Conservation (phyloP, 2,888 invertebrate genomes). For the Strigamia transsilvanica region DNA sequence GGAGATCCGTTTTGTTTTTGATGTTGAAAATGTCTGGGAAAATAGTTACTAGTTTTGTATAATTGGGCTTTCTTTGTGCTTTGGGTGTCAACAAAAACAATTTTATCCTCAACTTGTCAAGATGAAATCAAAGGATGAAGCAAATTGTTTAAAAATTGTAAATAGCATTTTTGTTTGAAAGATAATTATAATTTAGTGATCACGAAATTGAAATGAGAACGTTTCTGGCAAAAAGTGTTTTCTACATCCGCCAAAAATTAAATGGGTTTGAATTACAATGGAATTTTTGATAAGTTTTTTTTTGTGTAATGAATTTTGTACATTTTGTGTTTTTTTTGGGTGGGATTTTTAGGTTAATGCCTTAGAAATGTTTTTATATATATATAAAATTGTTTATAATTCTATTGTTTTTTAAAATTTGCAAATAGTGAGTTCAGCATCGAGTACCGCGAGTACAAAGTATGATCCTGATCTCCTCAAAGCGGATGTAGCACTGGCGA, state of each 20-base stretch:
- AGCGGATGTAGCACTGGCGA: slow-evolving; percentile 88
- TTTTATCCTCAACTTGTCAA: not conserved
- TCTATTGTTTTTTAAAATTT: slow-evolving; percentile 67
- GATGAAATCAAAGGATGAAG: slow-evolving; percentile 3
- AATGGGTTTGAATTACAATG: slow-evolving; percentile 23
- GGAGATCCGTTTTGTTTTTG: not conserved
- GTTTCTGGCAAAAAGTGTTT: not conserved
- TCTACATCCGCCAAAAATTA: slow-evolving; percentile 19
- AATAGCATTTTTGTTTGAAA: slow-evolving; percentile 9
- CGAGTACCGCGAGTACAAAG: slow-evolving; percentile 82
- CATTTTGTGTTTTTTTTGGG: not conserved
- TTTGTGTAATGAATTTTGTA: not conserved
- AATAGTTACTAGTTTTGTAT: slow-evolving; percentile 15
- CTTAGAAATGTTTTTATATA: not conserved
- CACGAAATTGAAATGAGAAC: slow-evolving; percentile 41
- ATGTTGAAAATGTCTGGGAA: slow-evolving; percentile 35
- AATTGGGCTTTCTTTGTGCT: not conserved
- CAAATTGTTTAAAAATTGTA: slow-evolving; percentile 12
- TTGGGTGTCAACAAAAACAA: not conserved
- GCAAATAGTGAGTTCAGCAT: slow-evolving; percentile 75
- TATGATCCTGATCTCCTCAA: slow-evolving; percentile 94
- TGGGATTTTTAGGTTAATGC: not conserved
- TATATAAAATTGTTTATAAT: not conserved
- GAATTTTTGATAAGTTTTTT: not conserved
- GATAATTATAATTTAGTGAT: slow-evolving; percentile 24